Base-by-base conservation (phyloP, 2,797 vertebrate genomes). In the Rhabdophis nuchalis region DNA sequence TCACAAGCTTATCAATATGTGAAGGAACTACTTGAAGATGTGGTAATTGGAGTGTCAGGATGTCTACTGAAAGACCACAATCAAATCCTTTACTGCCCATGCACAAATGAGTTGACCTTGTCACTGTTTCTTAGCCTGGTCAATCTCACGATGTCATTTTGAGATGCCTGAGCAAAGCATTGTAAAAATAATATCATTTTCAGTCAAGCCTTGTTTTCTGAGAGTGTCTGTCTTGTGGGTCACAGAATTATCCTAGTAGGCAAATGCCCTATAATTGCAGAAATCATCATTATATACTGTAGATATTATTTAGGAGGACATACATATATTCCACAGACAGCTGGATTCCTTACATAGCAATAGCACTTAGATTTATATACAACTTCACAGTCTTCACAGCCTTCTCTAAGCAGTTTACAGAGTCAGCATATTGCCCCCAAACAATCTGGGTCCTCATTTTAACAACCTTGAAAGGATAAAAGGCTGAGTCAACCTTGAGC, bases 1-100 rank as follows among this genome's bases (percentile, higher is more conserved):
- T 13, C 25, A 88, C n/a, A 54, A 93, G 94, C 93, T 93, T 94
- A 93, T 93, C 92, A 91, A 93, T 93, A 92, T 54, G 68, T 41
- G 89, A 12, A 92, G n/a, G 1, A 90, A 86, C 0, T 91, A 50
- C 29, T 11, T 91, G 91, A 32, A 41, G 72, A n/a, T 56, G 52
- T 72, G 53, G n/a, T 13, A 20, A 27, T 60, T 20, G 58, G 58
- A 54, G 50, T 89, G 20, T n/a, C 50, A 32, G 20, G 29, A n/a
- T 32, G 32, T 52, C 29, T n/a, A 11, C 20, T 72, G 0, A 1
- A 85, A 92, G 93, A 88, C 2, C n/a, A 20, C 25, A 50, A 23
- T 36, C 52, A 54, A 89, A 53, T 36, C 52, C n/a, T 72, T n/a
- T 54, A 53, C 14, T 53, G 72, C 52, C 64, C 12, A 5, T 56